Evolutionary conservation across 2,888 invertebrate genomes (phyloP), one percentile per base, ranked within the genome.

Genomic region (Cacoxenus indagator): DNA sequence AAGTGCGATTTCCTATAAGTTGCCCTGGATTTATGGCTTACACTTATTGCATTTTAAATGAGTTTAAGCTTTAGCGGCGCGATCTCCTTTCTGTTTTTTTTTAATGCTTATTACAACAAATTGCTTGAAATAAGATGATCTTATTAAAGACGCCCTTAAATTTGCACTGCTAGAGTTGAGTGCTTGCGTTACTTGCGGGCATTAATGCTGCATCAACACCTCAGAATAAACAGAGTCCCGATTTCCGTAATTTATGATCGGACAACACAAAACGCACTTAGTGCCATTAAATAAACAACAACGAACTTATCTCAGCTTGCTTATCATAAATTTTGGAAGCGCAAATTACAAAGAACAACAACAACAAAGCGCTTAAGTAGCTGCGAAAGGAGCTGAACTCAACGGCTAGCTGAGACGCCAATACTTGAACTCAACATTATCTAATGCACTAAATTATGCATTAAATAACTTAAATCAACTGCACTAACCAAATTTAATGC

Each of bases 271-370:
- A 69, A 73, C 70, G 74, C 74, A 74, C 73, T 74, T 74, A 73
- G 74, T 69, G 74, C 69, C 71, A 71, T 71, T 73, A 73, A 73
- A 74, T 74, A 74, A 74, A 74, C 74, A 74, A 74, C 73, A 72
- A 67, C 68, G n/a, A 37, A 37, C 37, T 74, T 74, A 74, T 74
- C 74, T 8, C 14, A 37, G 8, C 14, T 14, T 4, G 14, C 37
- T n/a, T 11, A 37, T 37, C 8, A 37, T 37, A 37, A 37, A 37
- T 37, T 37, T 37, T 37, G 37, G 9, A 11, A 37, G 8, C 37
- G 37, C 8, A 37, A 37, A 37, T 37, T 37, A 2, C 37, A 37
- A 37, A 37, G 37, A 37, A 37, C 14, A 48, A 8, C 3, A 37
- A 37, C 14, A 48, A 8, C 3, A 37, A 14, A 37, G 37, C 37